A percentile compares a stretch with the other conserved stretches of the same genome.
Conservation (phyloP, 2,113 vertebrate genomes). For the Etheostoma spectabile region DNA sequence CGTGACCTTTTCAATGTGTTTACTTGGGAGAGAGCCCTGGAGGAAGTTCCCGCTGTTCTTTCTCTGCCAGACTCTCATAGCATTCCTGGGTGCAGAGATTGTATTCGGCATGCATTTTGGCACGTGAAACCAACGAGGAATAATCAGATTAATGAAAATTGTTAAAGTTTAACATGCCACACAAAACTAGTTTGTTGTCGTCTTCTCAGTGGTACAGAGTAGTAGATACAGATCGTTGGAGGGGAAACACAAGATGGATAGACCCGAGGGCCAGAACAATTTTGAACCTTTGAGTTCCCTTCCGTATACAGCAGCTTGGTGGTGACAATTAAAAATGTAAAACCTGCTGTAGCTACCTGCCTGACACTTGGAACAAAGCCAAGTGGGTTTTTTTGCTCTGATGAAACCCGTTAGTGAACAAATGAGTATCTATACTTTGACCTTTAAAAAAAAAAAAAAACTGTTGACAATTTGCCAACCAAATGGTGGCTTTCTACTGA, state of each 20-base stretch:
- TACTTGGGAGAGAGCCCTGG: slow-evolving; percentile 86
- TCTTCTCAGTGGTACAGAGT: too few relatives aligned
- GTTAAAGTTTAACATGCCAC: not conserved
- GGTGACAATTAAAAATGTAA: not conserved
- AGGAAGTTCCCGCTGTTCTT: slow-evolving; percentile 56
- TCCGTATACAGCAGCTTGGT: not conserved
- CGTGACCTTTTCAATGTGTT: slow-evolving; percentile 87
- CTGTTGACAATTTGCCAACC: not conserved
- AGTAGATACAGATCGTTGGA: not conserved
- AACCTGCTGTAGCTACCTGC: not conserved
- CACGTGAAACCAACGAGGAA: slow-evolving; percentile 68
- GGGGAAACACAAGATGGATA: not conserved
- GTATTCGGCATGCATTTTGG: slow-evolving; percentile 89
- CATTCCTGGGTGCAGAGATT: slow-evolving; percentile 89
- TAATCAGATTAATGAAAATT: not conserved
- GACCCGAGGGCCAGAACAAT: not conserved
- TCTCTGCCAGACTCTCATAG: slow-evolving; percentile 75
- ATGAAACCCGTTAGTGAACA: not conserved
- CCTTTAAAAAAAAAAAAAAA: not conserved
- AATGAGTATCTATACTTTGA: not conserved
- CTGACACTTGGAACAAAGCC: not conserved
- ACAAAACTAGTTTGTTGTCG: not conserved
- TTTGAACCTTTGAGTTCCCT: not conserved
- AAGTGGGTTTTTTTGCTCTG: not conserved
- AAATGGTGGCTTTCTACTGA: not conserved